Evolutionary conservation across 2,797 vertebrate genomes (phyloP), one percentile per base, ranked within the genome.

Genomic region (Sus cebifrons): DNA sequence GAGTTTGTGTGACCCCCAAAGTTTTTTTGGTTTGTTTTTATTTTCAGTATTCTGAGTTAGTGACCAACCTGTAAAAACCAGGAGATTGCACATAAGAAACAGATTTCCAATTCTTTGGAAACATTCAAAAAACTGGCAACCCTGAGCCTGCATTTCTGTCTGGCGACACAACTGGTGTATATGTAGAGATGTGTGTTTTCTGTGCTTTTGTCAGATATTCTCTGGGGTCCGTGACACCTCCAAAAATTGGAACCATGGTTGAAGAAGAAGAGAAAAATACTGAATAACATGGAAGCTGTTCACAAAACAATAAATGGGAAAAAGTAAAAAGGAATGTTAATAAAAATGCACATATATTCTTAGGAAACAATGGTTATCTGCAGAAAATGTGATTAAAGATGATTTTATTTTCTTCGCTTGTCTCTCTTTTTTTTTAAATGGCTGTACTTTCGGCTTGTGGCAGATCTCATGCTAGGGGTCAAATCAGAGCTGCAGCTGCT

Each of bases 361-460:
- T 78, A 89, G 68, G 70, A 86, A 86, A 86, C 62, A 52, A 21
- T 83, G 32, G 20, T 68, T 81, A 75, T 91, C 49, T 81, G 29
- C 44, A 15, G 36, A 16, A 40, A 79, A 52, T 29, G 67, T 81
- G 67, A 94, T 86, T 84, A 86, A 87, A 95, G 23, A 18, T 44
- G 58, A 84, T 97, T 89, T 93, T 82, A 56, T 44, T 86, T 91
- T 73, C 32, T 93, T 93, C 54, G n/a, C 64, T 85, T 74, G 20
- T 67, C 52, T 82, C 54, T 49, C 9, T 49, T 49, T 49, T 49
- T 49, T 49, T 49, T 49, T 49, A 32, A 36, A 36, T 36, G 36
- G 36, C 36, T 36, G 36, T 36, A 36, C 4, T 36, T 36, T 36
- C 36, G 36, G 3, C 36, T 36, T 36, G 4, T 36, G 36, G 36